Evolutionary conservation across 2,113 vertebrate genomes (phyloP).

Genomic region (Picathartes gymnocephalus): DNA sequence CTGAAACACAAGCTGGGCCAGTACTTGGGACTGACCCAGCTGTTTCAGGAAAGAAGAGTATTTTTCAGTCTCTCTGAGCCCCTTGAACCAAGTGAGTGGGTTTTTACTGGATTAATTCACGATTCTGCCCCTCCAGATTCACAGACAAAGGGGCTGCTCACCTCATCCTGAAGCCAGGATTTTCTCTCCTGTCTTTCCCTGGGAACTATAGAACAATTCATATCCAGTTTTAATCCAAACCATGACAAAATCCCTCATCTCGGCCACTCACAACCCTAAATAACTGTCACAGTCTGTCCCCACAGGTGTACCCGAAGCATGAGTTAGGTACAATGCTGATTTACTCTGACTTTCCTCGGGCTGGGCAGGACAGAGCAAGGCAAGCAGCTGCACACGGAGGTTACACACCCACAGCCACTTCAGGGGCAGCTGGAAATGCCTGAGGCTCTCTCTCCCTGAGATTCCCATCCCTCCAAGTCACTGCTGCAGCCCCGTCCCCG

Average conservation of each 20-base stretch:
- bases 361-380: neutral
- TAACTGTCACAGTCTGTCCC: neutral
- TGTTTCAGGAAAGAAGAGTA: neutral
- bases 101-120: neutral
- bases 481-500: neutral
- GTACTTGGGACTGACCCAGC: neutral
- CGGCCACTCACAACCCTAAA: accelerated
- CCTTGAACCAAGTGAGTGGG: neutral
- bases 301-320: neutral
- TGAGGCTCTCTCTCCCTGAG: neutral
- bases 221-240: neutral
- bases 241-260: neutral
- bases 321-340: neutral
- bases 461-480: neutral
- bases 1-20: neutral
- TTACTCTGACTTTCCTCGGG: neutral
- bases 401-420: neutral
- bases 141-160: accelerated
- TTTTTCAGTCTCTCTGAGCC: neutral
- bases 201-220: neutral
- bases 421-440: neutral
- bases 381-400: neutral
- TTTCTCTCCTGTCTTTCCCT: neutral
- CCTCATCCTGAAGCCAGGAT: neutral
- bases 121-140: neutral